phyloP scores from a whole-genome alignment of 2,113 vertebrate species.

The Ictalurus furcatus region DNA sequence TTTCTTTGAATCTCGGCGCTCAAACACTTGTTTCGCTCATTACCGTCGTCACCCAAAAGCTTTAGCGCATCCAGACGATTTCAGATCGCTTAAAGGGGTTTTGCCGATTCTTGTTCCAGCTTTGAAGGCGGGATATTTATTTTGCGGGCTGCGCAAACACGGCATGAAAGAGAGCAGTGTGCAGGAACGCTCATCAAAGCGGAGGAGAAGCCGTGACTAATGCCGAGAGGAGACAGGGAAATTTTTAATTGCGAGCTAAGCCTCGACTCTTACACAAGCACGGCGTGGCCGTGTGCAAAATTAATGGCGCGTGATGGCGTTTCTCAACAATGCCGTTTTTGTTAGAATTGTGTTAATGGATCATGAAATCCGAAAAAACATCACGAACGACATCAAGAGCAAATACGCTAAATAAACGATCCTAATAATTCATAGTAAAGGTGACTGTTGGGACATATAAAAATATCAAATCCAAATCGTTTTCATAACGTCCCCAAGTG shows the following conservation, averaged over 20 bases:
- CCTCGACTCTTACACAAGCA: not conserved
- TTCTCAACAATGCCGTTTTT: not conserved
- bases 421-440: not conserved
- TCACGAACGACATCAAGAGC: not conserved
- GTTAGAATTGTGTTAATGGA: not conserved
- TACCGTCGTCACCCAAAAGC: constrained; percentile 44
- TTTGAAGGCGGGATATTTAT: constrained; percentile 32
- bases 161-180: constrained; percentile 39
- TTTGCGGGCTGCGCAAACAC: constrained; percentile 31
- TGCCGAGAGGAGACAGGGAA: not conserved
- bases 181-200: constrained; percentile 25
- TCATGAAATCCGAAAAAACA: not conserved
- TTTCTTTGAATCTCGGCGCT: constrained; percentile 38
- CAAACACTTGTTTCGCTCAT: constrained; percentile 30
- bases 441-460: not conserved
- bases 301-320: not conserved
- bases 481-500: not conserved
- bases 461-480: not conserved
- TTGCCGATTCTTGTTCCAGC: constrained; percentile 45
- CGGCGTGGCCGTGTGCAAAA: not conserved
- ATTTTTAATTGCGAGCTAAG: constrained; percentile 29
- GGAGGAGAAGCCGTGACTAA: not conserved
- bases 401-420: not conserved
- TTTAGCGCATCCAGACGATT: constrained; percentile 26
- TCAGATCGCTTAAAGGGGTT: constrained; percentile 39